Base-by-base conservation (phyloP, 2,888 invertebrate genomes). In the Platycnemis pennipes region DNA sequence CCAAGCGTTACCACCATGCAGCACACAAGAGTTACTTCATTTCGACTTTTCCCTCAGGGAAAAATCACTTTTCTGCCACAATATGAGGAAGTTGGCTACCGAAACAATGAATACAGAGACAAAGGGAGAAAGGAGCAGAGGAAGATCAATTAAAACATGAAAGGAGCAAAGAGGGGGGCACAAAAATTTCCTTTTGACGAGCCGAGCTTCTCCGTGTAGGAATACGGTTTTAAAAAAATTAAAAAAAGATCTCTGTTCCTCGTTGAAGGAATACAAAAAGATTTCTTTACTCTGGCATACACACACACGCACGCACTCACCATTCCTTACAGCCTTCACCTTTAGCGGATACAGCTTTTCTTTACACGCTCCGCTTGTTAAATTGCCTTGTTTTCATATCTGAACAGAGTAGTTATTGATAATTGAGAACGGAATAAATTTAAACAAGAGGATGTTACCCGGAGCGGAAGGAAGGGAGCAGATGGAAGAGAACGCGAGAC, bases 361-460 rank as follows among this genome's bases (percentile, higher is more conserved):
- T 46, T 26, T 87, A n/a, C 87, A 87, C 87, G 45, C 87, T 26
- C 87, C 46, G n/a, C 87, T 44, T 44, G 87, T 87, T 87, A 46
- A 87, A 87, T 87, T 87, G 44, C 87, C 87, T 44, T 87, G 87
- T 87, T 87, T 87, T 7, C 44, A 46, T 87, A 87, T 45, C 46
- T 87, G 4, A 46, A 46, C 19, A 11, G 46, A 26, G n/a, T 77
- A n/a, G 77, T 11, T 77, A 77, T 77, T 31, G 77, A 77, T 77
- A 77, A 77, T 77, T 37, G 77, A 77, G 77, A 13, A 13, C 37
- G 16, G 31, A 77, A 77, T 77, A 37, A 77, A 37, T 77, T 77
- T 13, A 13, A 77, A 77, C 37, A n/a, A 37, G 77, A 37, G 77
- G 77, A 77, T 37, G 31, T 37, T 31, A 13, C 37, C 37, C 37